Percentiles rank a stretch among this genome's conserved stretches.
phyloP scores from a whole-genome alignment of 2,797 vertebrate genomes.

The Nyctalus aviator region DNA sequence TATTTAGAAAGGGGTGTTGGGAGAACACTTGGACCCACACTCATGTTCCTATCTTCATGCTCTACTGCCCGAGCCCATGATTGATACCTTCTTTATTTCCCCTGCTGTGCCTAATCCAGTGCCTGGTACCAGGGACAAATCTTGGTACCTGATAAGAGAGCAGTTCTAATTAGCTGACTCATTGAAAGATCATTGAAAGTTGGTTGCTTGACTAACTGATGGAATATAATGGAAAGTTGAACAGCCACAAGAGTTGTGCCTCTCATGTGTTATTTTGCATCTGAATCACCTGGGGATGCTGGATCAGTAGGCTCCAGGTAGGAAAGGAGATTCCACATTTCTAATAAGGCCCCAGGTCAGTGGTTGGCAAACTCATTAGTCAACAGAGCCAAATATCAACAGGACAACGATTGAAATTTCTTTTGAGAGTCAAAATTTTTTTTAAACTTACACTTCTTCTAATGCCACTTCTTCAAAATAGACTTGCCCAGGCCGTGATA shows the following conservation, averaged over 20 bases:
- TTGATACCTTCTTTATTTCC: background rate
- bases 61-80: background rate
- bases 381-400: no score
- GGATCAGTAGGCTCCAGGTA: background rate
- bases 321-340: background rate
- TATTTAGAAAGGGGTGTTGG: background rate
- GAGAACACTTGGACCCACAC: background rate
- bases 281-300: background rate
- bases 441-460: no score
- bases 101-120: background rate
- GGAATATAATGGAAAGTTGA: background rate
- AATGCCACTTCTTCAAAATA: no score
- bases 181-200: background rate
- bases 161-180: background rate
- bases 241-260: background rate
- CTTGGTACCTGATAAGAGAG: background rate
- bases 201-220: background rate
- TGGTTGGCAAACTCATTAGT: no score
- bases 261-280: background rate
- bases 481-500: no score
- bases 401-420: no score
- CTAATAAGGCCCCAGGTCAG: background rate
- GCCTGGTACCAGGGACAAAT: background rate
- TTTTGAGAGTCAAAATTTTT: no score
- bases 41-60: background rate